phyloP scores from a whole-genome alignment of 2,113 vertebrate species.

The Atractosteus spatula region DNA sequence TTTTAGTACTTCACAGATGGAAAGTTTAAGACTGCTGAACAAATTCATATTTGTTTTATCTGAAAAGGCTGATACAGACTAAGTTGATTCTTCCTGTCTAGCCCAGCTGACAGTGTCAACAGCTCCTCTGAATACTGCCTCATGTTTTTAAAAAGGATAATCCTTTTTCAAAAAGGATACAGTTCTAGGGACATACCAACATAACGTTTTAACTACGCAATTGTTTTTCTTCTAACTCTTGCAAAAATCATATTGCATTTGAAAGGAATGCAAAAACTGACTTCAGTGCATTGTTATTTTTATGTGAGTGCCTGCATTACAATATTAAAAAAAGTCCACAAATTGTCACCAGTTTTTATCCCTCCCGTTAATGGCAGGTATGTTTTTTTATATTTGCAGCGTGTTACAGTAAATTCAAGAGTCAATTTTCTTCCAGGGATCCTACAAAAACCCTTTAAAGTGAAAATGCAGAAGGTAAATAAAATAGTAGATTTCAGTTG shows the following conservation, averaged over 20 bases:
- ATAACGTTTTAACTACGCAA: neutral
- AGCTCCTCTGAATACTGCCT: constrained; percentile 3
- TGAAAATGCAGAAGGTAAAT: neutral
- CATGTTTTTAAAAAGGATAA: neutral
- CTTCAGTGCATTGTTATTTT: neutral
- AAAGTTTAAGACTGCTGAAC: neutral
- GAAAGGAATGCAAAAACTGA: neutral
- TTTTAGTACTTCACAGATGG: neutral
- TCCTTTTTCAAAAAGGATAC: neutral
- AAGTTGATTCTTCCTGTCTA: neutral
- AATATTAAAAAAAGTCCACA: too few species aligned
- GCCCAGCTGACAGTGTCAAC: neutral
- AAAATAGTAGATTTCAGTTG: neutral
- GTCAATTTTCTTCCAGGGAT: neutral
- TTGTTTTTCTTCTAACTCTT: neutral
- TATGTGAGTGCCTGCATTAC: too few species aligned
- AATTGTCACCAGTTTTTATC: too few species aligned
- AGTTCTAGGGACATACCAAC: neutral
- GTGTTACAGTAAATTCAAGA: neutral
- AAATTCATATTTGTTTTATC: neutral
- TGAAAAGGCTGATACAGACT: neutral
- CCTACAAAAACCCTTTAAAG: neutral
- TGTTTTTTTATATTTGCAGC: neutral
- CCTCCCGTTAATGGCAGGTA: neutral
- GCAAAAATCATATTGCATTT: neutral